These are phyloP conservation scores for Pachyuromys duprasi DNA, from an alignment of 2,797 vertebrate species.

Conservation along the genomic window DNA sequence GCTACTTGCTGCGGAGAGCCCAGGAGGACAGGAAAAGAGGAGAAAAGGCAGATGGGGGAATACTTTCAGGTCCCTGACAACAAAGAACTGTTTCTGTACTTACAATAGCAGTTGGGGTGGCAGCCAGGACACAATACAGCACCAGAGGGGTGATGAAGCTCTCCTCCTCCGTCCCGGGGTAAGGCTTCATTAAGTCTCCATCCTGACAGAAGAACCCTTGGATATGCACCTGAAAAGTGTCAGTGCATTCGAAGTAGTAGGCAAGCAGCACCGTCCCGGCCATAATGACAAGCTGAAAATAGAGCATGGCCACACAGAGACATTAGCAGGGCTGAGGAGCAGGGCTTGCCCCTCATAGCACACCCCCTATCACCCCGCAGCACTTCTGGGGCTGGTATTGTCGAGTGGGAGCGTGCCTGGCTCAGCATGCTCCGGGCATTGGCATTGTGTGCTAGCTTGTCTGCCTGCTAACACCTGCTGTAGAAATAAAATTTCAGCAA, in stretches of 20 bases:
- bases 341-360: constrained; percentile 66
- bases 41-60: constrained; percentile 32
- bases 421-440: not conserved
- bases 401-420: constrained; percentile 29
- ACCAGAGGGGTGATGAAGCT: constrained; percentile 97
- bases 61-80: not conserved
- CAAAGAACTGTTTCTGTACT: constrained; percentile 87
- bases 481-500: constrained; percentile 86
- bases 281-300: constrained; percentile 99
- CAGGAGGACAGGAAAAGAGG: constrained; percentile 53
- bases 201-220: constrained; percentile 99
- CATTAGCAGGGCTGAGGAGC: constrained; percentile 84
- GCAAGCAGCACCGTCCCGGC: constrained; percentile 97
- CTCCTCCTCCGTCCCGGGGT: constrained; percentile 95
- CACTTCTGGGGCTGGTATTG: constrained; percentile 60
- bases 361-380: constrained; percentile 78
- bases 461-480: constrained; percentile 84
- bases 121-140: constrained; percentile 96
- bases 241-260: constrained; percentile 99
- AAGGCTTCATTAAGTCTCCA: constrained; percentile 97
- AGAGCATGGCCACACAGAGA: constrained; percentile 90
- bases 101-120: constrained; percentile 94
- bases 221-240: constrained; percentile 96
- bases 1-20: not conserved
- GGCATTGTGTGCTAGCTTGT: constrained; percentile 50